A percentile compares a stretch with the other conserved stretches of the same genome.
Evolutionary conservation across 2,888 invertebrate species (phyloP).

Genomic region (Drosophila monieri): DNA sequence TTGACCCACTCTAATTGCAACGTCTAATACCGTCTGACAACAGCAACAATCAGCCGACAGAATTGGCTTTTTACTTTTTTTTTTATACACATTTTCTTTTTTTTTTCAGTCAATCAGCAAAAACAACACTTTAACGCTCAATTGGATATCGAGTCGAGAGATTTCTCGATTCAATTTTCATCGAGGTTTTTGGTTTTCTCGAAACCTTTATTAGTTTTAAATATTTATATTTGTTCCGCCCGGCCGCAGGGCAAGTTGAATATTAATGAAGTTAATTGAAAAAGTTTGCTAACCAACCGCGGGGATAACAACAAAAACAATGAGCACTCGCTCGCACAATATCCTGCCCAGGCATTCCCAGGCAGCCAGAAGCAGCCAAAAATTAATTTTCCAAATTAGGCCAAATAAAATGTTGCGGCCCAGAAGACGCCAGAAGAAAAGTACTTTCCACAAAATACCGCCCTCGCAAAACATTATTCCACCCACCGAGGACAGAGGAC

Average conservation of each 20-base stretch:
- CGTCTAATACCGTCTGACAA: conserved; percentile 25
- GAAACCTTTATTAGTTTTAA: conserved; percentile 67
- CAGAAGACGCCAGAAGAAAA: conserved; percentile 18
- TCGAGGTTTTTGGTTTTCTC: conserved; percentile 2
- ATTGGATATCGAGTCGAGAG: conserved; percentile 24
- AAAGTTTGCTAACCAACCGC: conserved; percentile 58
- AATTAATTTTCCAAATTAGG: conserved; percentile 74
- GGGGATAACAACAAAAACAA: background rate
- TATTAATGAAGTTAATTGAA: conserved; percentile 78
- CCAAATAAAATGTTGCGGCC: conserved; percentile 67
- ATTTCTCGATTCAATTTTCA: conserved; percentile 26
- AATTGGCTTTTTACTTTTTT: conserved; percentile 4
- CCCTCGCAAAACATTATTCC: background rate
- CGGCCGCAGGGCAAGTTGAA: conserved; percentile 66
- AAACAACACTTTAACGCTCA: conserved; percentile 26
- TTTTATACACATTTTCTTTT: background rate
- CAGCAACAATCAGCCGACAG: background rate
- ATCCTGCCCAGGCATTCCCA: conserved; percentile 3
- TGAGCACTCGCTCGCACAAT: conserved; percentile 2
- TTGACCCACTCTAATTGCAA: conserved; percentile 75
- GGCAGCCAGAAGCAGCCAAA: conserved; percentile 31
- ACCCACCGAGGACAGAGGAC: background rate
- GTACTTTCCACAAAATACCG: conserved; percentile 1
- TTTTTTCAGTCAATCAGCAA: conserved; percentile 17
- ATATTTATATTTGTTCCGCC: conserved; percentile 69